These are phyloP conservation scores for Arrhamphus sclerolepis DNA, from an alignment of 2,797 vertebrate genomes.

Conservation along the genomic window DNA sequence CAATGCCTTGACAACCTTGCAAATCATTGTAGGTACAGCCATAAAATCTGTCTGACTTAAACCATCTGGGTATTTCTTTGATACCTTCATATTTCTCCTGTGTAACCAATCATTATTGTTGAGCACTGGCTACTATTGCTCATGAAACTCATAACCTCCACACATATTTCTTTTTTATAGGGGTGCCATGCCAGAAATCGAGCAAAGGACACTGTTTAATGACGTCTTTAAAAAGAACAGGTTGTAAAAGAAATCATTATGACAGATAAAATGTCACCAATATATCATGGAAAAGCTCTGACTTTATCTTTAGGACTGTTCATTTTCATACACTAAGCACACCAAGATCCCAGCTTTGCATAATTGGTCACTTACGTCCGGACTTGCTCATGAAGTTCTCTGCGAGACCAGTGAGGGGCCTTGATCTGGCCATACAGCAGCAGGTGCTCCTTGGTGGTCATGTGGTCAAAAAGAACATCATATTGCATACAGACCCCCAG, in stretches of 20 bases:
- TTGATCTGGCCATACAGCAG: slow-evolving; percentile 94
- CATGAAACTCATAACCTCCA: slow-evolving; percentile 12
- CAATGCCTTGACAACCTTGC: slow-evolving; percentile 1
- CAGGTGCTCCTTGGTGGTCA: slow-evolving; percentile 93
- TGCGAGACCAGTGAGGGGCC: slow-evolving; percentile 87
- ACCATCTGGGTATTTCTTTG: slow-evolving; percentile 2
- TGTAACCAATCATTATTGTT: slow-evolving; percentile 12
- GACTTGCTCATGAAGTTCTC: slow-evolving; percentile 87
- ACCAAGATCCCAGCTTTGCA: not conserved
- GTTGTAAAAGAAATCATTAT: slow-evolving; percentile 14
- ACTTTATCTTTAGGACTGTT: not conserved
- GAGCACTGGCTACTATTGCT: slow-evolving; percentile 8
- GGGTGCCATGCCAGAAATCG: not conserved
- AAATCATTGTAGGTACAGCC: slow-evolving; percentile 10
- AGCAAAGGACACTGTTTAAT: slow-evolving; percentile 11
- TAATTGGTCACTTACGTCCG: slow-evolving; percentile 78
- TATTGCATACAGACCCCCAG: slow-evolving; percentile 99
- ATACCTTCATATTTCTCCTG: slow-evolving; percentile 12
- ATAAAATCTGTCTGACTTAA: slow-evolving; percentile 15
- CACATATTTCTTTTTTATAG: slow-evolving; percentile 38
- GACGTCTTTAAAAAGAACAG: slow-evolving; percentile 16
- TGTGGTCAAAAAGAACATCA: slow-evolving; percentile 92
- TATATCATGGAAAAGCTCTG: slow-evolving; percentile 9
- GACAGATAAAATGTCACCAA: slow-evolving; percentile 4
- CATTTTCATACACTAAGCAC: not conserved